These are phyloP conservation scores for Bombus soroeensis DNA, from an alignment of 1,140 invertebrate species.

Conservation along the genomic window DNA sequence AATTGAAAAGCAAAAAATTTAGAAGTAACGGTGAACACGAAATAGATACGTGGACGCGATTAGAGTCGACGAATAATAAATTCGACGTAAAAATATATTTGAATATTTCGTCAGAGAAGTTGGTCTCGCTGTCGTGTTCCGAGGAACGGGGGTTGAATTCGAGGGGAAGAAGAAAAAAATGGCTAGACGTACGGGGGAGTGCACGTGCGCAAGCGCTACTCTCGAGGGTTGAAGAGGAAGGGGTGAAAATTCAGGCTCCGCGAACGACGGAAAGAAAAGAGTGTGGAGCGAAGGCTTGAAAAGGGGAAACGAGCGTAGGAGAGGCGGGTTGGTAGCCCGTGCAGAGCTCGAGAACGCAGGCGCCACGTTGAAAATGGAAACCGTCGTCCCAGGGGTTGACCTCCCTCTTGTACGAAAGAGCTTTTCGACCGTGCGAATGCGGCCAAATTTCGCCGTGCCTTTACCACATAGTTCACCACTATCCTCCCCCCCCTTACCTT, in stretches of 20 bases:
- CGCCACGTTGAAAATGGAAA: slow-evolving; percentile 59
- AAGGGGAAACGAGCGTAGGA: slow-evolving; percentile 33
- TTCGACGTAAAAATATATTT: slow-evolving; percentile 28
- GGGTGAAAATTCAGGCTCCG: slow-evolving; percentile 12
- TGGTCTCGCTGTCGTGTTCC: not conserved
- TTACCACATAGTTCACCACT: slow-evolving; percentile 27
- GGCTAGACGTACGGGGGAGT: slow-evolving; percentile 23
- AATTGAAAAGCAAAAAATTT: not conserved
- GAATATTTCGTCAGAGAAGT: not conserved
- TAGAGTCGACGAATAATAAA: not conserved
- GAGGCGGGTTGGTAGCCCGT: slow-evolving; percentile 47
- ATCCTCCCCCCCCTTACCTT: not conserved
- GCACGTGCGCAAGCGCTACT: slow-evolving; percentile 14
- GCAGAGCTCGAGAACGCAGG: slow-evolving; percentile 55
- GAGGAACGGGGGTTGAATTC: slow-evolving; percentile 12
- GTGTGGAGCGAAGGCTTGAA: slow-evolving; percentile 16
- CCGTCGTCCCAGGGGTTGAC: slow-evolving; percentile 50
- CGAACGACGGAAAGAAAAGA: not conserved
- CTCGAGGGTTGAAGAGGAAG: not conserved
- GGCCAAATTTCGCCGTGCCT: slow-evolving; percentile 58
- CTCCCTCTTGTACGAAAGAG: slow-evolving; percentile 40
- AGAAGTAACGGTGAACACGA: not conserved
- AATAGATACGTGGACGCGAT: not conserved
- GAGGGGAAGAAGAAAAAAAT: slow-evolving; percentile 26
- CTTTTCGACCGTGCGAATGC: slow-evolving; percentile 56